These are phyloP conservation scores for Linnaemya vulpina DNA, from an alignment of 2,888 invertebrate genomes.

Conservation along the genomic window DNA sequence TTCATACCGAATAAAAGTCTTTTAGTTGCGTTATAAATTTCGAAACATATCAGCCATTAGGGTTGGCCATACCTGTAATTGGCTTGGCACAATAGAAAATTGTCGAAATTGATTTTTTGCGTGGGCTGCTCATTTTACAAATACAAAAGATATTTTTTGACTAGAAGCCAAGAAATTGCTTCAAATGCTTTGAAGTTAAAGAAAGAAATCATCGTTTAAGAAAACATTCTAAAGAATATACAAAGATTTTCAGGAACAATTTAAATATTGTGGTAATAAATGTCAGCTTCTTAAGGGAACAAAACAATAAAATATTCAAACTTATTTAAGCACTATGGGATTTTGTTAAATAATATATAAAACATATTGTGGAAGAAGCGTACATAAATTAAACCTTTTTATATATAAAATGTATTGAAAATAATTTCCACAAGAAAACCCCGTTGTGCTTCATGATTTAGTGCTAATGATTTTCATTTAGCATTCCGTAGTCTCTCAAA, in stretches of 20 bases:
- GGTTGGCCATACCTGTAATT: background rate
- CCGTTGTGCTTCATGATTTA: background rate
- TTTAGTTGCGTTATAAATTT: background rate
- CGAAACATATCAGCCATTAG: background rate
- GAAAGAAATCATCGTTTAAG: background rate
- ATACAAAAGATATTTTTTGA: constrained; percentile 33
- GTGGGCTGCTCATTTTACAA: constrained; percentile 44
- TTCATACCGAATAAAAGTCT: too few relatives aligned
- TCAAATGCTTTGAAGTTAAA: constrained; percentile 37
- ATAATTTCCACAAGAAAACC: background rate
- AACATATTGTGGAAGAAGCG: background rate
- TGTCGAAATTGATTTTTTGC: constrained; percentile 38
- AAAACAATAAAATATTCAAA: constrained; percentile 21
- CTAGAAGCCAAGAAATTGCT: constrained; percentile 37
- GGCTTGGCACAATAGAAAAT: background rate
- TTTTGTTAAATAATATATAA: background rate
- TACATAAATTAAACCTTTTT: background rate
- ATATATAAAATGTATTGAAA: background rate
- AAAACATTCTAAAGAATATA: background rate
- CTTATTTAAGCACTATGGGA: constrained; percentile 17
- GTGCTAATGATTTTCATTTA: background rate
- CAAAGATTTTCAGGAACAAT: constrained; percentile 32
- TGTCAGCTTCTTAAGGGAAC: constrained; percentile 31
- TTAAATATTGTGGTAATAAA: constrained; percentile 29
- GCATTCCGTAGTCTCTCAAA: background rate